A percentile compares a stretch with the other conserved stretches of the same genome.
These are phyloP conservation scores for Ptiloglossa arizonensis DNA, from an alignment of 1,140 invertebrate species.

Conservation along the genomic window DNA sequence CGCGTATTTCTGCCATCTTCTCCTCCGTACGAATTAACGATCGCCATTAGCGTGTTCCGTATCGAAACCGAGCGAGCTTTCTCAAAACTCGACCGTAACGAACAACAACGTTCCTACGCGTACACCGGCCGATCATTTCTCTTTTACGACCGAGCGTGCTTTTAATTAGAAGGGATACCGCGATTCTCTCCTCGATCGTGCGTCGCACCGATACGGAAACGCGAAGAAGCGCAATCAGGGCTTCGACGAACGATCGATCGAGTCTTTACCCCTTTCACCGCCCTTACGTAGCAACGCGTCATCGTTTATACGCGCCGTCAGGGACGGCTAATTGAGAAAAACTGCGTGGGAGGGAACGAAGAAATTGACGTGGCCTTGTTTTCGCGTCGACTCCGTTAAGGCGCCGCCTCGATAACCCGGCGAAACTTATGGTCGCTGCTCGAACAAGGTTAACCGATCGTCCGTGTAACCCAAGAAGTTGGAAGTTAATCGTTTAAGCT, in stretches of 20 bases:
- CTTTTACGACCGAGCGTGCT: background rate
- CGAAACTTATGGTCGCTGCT: too few relatives aligned
- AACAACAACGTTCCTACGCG: background rate
- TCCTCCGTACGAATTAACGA: background rate
- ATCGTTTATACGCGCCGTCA: slow-evolving; percentile 4
- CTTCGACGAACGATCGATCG: background rate
- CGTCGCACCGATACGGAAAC: background rate
- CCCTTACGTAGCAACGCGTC: background rate
- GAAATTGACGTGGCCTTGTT: slow-evolving; percentile 5
- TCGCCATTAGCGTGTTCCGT: background rate
- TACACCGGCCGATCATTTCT: background rate
- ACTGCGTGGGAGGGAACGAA: background rate
- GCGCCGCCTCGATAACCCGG: background rate
- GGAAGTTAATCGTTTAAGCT: background rate
- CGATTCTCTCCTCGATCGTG: background rate
- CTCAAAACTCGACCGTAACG: background rate
- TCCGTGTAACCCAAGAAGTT: background rate
- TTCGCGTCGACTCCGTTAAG: slow-evolving; percentile 1
- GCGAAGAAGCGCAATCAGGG: background rate
- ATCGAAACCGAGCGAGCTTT: background rate
- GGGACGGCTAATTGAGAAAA: slow-evolving; percentile 9
- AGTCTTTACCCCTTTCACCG: background rate
- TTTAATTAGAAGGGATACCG: background rate
- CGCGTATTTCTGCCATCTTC: too few relatives aligned
- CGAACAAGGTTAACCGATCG: slow-evolving; percentile 4